Conservation (phyloP, 2,797 vertebrate genomes). For the Fratercula arctica region DNA sequence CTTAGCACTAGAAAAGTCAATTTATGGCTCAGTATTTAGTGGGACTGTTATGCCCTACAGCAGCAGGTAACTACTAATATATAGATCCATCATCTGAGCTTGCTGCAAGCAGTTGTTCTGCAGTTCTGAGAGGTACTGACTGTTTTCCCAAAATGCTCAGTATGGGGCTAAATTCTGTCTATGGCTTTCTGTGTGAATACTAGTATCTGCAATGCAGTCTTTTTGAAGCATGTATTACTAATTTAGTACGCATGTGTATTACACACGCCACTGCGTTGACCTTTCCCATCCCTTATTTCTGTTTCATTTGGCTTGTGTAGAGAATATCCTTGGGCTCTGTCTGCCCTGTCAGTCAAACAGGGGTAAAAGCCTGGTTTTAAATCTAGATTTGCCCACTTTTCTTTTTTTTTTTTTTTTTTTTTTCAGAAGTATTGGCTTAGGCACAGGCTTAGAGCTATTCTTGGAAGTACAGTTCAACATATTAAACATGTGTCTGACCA, state of each 20-base stretch:
- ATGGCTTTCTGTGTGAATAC: not conserved
- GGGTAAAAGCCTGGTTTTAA: not conserved
- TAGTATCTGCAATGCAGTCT: constrained; percentile 42
- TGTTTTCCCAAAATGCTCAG: constrained; percentile 9
- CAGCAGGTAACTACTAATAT: constrained; percentile 24
- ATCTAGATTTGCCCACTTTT: not conserved
- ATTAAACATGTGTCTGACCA: too few species aligned
- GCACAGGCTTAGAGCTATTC: not conserved
- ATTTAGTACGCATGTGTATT: not conserved
- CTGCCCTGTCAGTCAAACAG: not conserved
- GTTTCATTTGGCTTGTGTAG: not conserved
- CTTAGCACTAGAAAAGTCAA: constrained; percentile 9
- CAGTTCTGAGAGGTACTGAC: not conserved
- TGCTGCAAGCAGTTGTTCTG: constrained; percentile 14
- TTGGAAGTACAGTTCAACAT: not conserved
- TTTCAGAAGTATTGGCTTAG: not conserved
- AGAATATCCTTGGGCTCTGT: not conserved
- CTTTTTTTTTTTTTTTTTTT: not conserved
- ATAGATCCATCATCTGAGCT: constrained; percentile 8
- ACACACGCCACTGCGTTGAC: not conserved
- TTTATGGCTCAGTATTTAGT: not conserved
- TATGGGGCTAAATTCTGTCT: not conserved
- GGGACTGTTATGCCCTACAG: constrained; percentile 7
- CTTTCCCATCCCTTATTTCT: constrained; percentile 15
- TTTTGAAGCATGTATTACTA: not conserved